Conservation (phyloP, 2,797 vertebrate genomes). For the Peromyscus attwateri region DNA sequence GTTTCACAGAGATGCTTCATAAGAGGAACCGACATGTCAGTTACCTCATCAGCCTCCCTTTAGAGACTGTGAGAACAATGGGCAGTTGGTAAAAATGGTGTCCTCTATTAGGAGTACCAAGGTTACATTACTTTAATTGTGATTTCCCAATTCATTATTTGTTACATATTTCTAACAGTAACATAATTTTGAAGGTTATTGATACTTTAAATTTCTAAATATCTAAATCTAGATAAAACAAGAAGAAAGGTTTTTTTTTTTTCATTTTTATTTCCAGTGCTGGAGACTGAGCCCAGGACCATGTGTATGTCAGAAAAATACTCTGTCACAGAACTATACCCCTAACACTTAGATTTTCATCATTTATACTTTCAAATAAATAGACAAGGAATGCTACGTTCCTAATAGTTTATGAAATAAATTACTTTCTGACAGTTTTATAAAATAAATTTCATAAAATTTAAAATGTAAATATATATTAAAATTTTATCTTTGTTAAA, state of each 20-base stretch:
- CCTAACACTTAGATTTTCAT: background rate
- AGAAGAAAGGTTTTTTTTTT: background rate
- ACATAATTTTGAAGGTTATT: background rate
- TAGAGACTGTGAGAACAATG: background rate
- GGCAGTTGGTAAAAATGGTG: background rate
- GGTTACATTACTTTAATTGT: background rate
- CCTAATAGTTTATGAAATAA: background rate
- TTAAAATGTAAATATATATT: background rate
- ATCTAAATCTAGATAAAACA: background rate
- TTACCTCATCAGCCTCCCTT: background rate
- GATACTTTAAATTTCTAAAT: background rate
- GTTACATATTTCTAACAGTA: background rate
- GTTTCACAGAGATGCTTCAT: background rate
- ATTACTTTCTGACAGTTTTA: background rate
- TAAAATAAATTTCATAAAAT: background rate
- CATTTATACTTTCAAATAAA: background rate
- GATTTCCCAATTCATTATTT: background rate
- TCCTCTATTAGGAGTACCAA: background rate
- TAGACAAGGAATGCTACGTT: background rate
- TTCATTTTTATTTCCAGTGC: background rate
- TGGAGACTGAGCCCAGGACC: background rate
- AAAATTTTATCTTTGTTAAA: background rate
- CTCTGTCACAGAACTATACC: background rate
- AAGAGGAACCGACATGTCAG: background rate
- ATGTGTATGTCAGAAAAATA: background rate